These are phyloP conservation scores for Stenodera caucasica DNA, from an alignment of 2,888 invertebrate species.

Conservation along the genomic window DNA sequence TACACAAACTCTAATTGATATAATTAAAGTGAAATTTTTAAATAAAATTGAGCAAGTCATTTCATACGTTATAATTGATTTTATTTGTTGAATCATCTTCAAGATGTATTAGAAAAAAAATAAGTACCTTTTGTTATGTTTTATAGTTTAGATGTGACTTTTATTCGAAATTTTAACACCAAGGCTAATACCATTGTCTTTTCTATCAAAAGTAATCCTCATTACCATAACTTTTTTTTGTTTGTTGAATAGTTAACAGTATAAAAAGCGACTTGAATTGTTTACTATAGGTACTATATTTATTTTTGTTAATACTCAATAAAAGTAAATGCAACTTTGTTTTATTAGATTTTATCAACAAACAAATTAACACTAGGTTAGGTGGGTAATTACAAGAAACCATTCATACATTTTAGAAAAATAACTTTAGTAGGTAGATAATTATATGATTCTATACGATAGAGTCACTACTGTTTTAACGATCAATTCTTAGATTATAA, in stretches of 20 bases:
- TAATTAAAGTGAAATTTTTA: neutral
- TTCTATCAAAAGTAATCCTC: slow-evolving; percentile 9
- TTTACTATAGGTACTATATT: no score
- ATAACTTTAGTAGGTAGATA: neutral
- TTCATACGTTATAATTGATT: neutral
- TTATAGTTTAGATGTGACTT: slow-evolving; percentile 2
- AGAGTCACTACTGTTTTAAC: slow-evolving; percentile 22
- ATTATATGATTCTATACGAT: neutral
- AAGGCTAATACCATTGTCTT: slow-evolving; percentile 6
- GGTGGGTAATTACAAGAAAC: neutral
- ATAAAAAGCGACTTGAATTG: neutral
- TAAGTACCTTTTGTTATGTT: no score
- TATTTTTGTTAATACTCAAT: neutral
- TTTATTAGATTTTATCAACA: neutral
- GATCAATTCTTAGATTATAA: slow-evolving; percentile 18
- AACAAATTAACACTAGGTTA: neutral
- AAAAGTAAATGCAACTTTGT: neutral
- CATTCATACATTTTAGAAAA: neutral
- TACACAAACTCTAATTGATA: neutral
- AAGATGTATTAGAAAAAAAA: no score
- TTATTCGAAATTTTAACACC: neutral
- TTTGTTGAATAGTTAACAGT: slow-evolving; percentile 4
- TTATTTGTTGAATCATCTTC: neutral
- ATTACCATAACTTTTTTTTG: slow-evolving; percentile 2
- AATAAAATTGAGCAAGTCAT: neutral